Percentiles rank a stretch among this genome's conserved stretches.
Evolutionary conservation across 1,140 invertebrate species (phyloP).

Genomic region (Drosophila ohnishii): DNA sequence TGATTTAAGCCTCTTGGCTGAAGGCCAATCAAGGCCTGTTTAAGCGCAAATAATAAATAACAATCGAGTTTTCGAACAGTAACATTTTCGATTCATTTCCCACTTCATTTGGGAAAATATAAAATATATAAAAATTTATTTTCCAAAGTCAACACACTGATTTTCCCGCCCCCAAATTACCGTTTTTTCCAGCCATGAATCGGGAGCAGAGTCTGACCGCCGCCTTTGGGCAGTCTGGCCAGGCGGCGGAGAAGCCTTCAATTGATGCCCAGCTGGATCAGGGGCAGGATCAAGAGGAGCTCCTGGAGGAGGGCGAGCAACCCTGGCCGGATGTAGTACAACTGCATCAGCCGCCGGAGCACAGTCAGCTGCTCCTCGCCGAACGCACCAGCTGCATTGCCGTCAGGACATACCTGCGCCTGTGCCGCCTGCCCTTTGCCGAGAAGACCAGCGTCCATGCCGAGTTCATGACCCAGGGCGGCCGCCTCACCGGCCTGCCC

Average conservation of each 20-base stretch:
- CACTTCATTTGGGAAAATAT: not conserved
- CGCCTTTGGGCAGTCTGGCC: not conserved
- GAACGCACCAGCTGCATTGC: conserved; percentile 95
- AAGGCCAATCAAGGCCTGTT: not conserved
- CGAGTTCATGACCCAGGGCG: conserved; percentile 96
- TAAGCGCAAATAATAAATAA: not conserved
- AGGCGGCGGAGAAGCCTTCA: not conserved
- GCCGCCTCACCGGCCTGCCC: conserved; percentile 87
- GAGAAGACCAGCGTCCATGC: conserved; percentile 92
- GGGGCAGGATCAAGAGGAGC: not conserved
- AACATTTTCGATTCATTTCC: not conserved
- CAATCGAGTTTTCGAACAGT: not conserved
- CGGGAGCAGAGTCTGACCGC: conserved; percentile 8
- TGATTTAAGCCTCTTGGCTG: not conserved
- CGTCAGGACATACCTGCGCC: conserved; percentile 95
- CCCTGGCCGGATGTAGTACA: conserved; percentile 91
- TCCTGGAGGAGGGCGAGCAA: not conserved
- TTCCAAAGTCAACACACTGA: not conserved
- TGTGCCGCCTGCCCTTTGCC: conserved; percentile 92
- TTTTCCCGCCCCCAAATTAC: not conserved
- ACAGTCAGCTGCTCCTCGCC: conserved; percentile 93
- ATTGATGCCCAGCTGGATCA: not conserved
- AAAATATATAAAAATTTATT: no score
- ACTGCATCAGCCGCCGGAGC: conserved; percentile 93
- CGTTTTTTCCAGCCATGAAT: not conserved